Percentiles rank a stretch among this genome's conserved stretches.
phyloP scores from a whole-genome alignment of 2,113 vertebrate genomes.

The Motacilla alba region DNA sequence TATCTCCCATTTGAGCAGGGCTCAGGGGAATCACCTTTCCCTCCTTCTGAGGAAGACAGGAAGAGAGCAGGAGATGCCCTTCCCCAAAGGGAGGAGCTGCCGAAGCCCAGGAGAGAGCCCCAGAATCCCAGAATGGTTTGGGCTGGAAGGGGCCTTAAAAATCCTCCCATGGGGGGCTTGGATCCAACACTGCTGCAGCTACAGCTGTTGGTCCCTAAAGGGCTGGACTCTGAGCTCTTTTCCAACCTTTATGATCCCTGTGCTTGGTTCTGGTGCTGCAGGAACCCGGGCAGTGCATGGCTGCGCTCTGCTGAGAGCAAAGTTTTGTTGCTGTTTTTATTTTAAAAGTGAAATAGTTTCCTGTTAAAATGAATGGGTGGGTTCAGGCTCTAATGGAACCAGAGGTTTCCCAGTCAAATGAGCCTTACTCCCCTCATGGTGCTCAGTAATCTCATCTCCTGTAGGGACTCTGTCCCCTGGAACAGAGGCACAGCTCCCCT shows the following conservation, averaged over 20 bases:
- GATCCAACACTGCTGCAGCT: neutral
- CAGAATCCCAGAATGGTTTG: neutral
- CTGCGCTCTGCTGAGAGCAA: neutral
- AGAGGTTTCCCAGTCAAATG: neutral
- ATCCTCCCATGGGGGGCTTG: neutral
- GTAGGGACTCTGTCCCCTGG: neutral
- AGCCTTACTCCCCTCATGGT: neutral
- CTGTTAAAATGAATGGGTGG: rapidly evolving
- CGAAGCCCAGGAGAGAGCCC: neutral
- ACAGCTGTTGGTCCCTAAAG: neutral
- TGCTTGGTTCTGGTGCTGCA: neutral
- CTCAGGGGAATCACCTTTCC: neutral
- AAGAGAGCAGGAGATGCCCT: neutral
- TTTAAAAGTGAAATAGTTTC: neutral
- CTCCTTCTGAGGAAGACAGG: neutral
- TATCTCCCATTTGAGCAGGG: neutral
- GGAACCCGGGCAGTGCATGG: rapidly evolving
- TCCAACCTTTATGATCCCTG: rapidly evolving
- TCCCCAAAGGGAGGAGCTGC: neutral
- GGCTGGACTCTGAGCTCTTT: neutral
- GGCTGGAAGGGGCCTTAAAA: neutral
- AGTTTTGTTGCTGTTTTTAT: neutral
- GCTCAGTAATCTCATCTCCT: neutral
- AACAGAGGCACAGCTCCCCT: neutral
- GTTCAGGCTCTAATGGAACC: neutral